Conservation (phyloP, 1,140 invertebrate genomes). For the Procambarus virginalis region DNA sequence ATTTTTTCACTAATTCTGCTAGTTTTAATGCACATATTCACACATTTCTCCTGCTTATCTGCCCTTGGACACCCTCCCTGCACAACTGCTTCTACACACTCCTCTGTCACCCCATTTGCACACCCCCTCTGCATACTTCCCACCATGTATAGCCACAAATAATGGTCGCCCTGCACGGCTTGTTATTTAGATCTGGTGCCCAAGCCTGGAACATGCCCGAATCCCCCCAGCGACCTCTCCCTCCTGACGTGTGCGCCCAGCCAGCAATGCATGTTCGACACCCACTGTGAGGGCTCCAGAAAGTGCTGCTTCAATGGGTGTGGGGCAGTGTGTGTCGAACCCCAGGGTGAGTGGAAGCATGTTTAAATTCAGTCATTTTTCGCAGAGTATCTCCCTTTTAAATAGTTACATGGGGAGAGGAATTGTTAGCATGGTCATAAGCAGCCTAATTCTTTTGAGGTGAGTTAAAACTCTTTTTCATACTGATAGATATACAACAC, state of each 20-base stretch:
- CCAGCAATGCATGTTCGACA: constrained; percentile 81
- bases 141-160: neutral
- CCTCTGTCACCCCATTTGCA: too few species aligned
- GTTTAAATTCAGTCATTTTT: neutral
- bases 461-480: too few species aligned
- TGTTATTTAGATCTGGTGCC: constrained; percentile 52
- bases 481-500: too few species aligned
- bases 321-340: constrained; percentile 85
- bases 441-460: too few species aligned
- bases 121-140: too few species aligned
- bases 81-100: too few species aligned
- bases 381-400: neutral
- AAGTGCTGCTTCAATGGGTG: constrained; percentile 91
- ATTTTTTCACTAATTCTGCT: too few species aligned
- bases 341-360: constrained; percentile 72
- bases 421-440: too few species aligned
- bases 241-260: constrained; percentile 63
- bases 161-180: constrained; percentile 3
- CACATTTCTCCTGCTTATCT: too few species aligned
- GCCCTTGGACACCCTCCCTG: too few species aligned
- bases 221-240: constrained; percentile 53
- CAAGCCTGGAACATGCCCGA: constrained; percentile 70
- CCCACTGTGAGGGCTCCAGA: constrained; percentile 81
- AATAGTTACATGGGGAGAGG: neutral
- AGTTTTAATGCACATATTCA: too few species aligned